Evolutionary conservation across 2,797 vertebrate species (phyloP), one percentile per base, ranked within the genome.

Genomic region (Coracias cyanogaster): DNA sequence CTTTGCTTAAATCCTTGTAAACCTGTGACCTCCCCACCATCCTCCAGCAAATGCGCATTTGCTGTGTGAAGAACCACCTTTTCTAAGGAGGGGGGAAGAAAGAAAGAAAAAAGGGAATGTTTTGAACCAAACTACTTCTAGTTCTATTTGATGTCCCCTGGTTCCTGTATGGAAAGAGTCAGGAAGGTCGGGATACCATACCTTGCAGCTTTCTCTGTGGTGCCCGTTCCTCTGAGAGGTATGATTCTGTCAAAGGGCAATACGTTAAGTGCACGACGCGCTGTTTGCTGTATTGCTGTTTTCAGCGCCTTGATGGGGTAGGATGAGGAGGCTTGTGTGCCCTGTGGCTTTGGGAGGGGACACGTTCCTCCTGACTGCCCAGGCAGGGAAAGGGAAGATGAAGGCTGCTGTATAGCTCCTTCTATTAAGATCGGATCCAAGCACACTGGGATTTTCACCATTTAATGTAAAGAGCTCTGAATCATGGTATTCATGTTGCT

Each of bases 401-500:
- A 5, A 60, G 0, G 2, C 31, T 41, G n/a, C 4, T 28, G 13
- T 10, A 0, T 12, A 46, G n/a, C 41, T 51, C 31, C 0, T 60
- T 31, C 48, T 65, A 15, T 19, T 65, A 25, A 24, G 11, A 22
- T 20, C 12, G 17, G 5, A 51, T 51, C 29, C 16, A 28, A 86
- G 52, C 33, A 49, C 9, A 1, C 14, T 2, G 10, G 49, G 57
- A 8, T 43, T 35, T 9, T 10, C 17, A 7, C 21, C 3, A 1
- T 39, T 46, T 31, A 15, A 31, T 17, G 10, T 10, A 3, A 66
- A 51, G 67, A 76, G 51, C 48, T 77, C 25, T 60, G 45, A 22
- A 29, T 41, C 8, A 0, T 6, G 3, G 8, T 24, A 1, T 6
- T 35, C 25, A 1, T 35, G 4, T 21, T 35, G 4, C 19, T 15